Base-by-base conservation (phyloP, 2,888 invertebrate genomes). In the Eurois occulta region DNA sequence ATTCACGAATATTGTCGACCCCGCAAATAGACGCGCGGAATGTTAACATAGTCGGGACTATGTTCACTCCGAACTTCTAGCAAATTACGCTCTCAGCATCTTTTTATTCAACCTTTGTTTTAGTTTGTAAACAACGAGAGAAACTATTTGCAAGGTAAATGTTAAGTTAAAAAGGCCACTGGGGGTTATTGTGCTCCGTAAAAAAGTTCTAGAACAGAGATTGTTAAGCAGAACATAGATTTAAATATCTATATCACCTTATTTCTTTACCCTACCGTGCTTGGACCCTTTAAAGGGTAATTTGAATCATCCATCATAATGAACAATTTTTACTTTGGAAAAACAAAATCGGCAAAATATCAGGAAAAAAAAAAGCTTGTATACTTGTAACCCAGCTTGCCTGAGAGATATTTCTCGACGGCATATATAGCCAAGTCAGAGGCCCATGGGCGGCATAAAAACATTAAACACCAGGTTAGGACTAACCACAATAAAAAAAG, bases 51-150 rank as follows among this genome's bases (percentile, higher is more conserved):
- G 58, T 74, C 35, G 21, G 46, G 18, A 28, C 60, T 74, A 68
- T 72, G 73, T 83, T 77, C 60, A 80, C 75, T 72, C 13, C 38
- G 24, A 52, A 80, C 67, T 77, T 65, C 35, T 28, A 73, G 62
- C 58, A 73, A 81, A 76, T 64, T 60, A 21, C 65, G 38, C 76
- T 71, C 43, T 28, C 48, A 81, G 81, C 80, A 48, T 48, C 4
- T 69, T 84, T 73, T 72, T 67, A 48, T 73, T 58, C 55, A 74
- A 74, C 67, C 35, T 65, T 65, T 64, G 24, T 55, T 70, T 80
- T 85, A 71, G 73, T 71, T 76, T 52, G 64, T 73, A 68, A 65
- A 58, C 66, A 48, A 28, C 0, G 8, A 64, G 67, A 58, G 21
- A 71, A 69, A 68, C n/a, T 32, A 38, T 80, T 80, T 60, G 62